A percentile compares a stretch with the other conserved stretches of the same genome.
These are phyloP conservation scores for Eurosta solidaginis DNA, from an alignment of 1,140 invertebrate genomes.

Conservation along the genomic window DNA sequence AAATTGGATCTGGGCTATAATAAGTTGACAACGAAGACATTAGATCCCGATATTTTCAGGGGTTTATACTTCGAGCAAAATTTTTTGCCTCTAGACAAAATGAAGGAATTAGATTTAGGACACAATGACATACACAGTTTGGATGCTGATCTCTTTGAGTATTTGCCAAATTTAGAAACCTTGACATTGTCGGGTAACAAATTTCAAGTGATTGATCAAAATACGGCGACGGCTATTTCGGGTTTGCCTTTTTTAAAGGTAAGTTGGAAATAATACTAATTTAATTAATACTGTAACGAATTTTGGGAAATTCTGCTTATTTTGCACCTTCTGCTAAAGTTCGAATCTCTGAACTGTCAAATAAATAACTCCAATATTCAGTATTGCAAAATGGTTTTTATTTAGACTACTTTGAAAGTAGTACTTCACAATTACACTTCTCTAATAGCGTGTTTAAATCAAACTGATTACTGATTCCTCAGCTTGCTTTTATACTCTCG, in stretches of 20 bases:
- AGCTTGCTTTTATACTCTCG: too few relatives aligned
- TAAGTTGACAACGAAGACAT: slow-evolving; percentile 63
- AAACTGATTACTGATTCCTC: too few relatives aligned
- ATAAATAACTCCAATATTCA: too few relatives aligned
- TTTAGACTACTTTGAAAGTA: too few relatives aligned
- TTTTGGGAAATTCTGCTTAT: too few relatives aligned
- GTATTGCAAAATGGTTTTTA: too few relatives aligned
- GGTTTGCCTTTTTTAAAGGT: slow-evolving; percentile 69
- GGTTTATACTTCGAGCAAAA: slow-evolving; percentile 65
- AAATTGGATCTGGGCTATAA: slow-evolving; percentile 74
- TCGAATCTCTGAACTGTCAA: too few relatives aligned
- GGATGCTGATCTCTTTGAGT: slow-evolving; percentile 73
- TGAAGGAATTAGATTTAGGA: slow-evolving; percentile 68
- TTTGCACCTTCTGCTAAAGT: too few relatives aligned
- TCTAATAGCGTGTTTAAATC: too few relatives aligned
- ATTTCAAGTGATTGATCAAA: slow-evolving; percentile 66
- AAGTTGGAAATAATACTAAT: too few relatives aligned
- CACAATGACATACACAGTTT: slow-evolving; percentile 71
- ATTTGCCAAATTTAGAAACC: slow-evolving; percentile 67
- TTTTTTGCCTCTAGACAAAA: slow-evolving; percentile 67
- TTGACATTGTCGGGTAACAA: slow-evolving; percentile 73
- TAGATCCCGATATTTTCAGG: slow-evolving; percentile 70
- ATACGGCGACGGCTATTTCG: slow-evolving; percentile 67
- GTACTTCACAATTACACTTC: too few relatives aligned
- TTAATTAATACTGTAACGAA: too few relatives aligned